These are phyloP conservation scores for Candidula unifasciata DNA, from an alignment of 2,888 invertebrate species.

Conservation along the genomic window DNA sequence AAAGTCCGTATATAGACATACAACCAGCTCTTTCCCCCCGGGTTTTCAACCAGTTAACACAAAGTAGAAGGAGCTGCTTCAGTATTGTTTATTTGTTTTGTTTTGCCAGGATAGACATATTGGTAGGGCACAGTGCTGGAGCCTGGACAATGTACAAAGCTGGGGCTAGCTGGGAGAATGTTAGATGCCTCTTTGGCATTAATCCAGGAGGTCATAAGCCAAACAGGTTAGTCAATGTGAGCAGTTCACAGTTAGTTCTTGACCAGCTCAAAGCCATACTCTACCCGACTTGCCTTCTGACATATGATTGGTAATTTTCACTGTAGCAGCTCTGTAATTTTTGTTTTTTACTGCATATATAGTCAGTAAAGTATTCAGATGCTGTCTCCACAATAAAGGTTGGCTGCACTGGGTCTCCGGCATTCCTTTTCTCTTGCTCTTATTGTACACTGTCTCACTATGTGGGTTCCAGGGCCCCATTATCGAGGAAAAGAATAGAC, in stretches of 20 bases:
- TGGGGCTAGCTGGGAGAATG: slow-evolving; percentile 49
- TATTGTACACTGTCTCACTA: no score
- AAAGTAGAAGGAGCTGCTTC: no score
- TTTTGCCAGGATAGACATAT: slow-evolving; percentile 53
- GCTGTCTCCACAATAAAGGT: no score
- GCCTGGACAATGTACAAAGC: slow-evolving; percentile 54
- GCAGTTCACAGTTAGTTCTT: neutral
- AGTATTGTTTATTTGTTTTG: no score
- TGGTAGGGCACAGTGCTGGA: slow-evolving; percentile 57
- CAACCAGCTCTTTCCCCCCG: no score
- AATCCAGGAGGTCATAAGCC: slow-evolving; percentile 53
- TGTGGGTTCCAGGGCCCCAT: no score
- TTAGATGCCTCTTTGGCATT: slow-evolving; percentile 51
- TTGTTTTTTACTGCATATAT: neutral
- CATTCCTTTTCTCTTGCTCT: no score
- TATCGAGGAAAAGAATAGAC: no score
- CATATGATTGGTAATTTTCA: neutral
- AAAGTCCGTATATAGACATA: no score
- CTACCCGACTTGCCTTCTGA: neutral
- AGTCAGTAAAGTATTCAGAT: no score
- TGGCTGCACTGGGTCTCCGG: no score
- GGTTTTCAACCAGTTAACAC: no score
- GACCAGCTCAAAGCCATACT: neutral
- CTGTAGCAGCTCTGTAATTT: neutral
- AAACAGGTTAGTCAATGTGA: slow-evolving; percentile 45